phyloP scores from a whole-genome alignment of 2,797 vertebrate species.

The Poecile montanus region DNA sequence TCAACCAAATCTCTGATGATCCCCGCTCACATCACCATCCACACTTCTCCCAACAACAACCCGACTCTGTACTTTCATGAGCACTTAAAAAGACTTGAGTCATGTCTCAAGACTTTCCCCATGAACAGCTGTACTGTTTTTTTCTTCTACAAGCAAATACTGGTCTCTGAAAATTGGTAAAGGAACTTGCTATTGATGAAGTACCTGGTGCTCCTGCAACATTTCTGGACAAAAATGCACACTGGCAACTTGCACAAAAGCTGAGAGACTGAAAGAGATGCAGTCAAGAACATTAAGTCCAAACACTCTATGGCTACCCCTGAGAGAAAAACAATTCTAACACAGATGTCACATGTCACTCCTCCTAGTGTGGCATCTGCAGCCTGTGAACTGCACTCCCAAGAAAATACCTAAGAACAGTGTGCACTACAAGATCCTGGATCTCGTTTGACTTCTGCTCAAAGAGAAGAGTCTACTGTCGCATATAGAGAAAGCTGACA shows the following conservation, averaged over 20 bases:
- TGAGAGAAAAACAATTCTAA: not conserved
- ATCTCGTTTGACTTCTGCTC: not conserved
- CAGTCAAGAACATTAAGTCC: not conserved
- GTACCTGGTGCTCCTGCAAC: not conserved
- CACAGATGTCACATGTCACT: rapidly evolving
- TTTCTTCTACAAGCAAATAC: not conserved
- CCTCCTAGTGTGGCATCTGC: not conserved
- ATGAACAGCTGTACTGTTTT: not conserved
- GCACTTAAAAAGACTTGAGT: not conserved
- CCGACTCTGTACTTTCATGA: not conserved
- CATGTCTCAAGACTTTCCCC: not conserved
- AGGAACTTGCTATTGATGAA: not conserved
- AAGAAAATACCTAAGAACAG: not conserved
- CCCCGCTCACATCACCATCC: not conserved
- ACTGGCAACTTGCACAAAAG: not conserved
- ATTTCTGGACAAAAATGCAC: not conserved
- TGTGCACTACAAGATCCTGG: not conserved
- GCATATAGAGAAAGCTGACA: not conserved
- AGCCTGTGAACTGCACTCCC: not conserved
- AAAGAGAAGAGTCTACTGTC: not conserved
- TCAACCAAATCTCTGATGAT: not conserved
- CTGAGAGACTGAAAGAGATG: not conserved
- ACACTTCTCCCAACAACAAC: not conserved
- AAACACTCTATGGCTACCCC: not conserved
- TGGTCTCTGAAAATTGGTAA: not conserved